Evolutionary conservation across 2,888 invertebrate genomes (phyloP).

Genomic region (Steinernema carpocapsae): DNA sequence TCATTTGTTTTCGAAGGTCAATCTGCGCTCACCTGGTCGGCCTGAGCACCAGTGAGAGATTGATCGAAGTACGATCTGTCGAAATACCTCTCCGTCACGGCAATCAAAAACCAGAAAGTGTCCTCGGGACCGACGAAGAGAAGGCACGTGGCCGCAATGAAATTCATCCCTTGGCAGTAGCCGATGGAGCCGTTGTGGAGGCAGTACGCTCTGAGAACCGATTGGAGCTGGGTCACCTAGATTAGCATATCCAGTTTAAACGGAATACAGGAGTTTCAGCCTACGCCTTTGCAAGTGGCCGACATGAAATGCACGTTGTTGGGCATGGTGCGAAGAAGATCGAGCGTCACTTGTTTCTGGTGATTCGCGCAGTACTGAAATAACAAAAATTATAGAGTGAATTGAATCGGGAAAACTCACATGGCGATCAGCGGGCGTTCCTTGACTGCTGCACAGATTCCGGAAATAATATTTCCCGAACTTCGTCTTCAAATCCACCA

Average conservation of each 20-base stretch:
- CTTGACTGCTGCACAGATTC: constrained; percentile 70
- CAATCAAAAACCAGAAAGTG: constrained; percentile 74
- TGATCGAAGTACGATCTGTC: constrained; percentile 72
- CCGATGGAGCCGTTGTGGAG: constrained; percentile 72
- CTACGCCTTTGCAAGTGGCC: constrained; percentile 72
- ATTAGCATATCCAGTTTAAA: constrained; percentile 36
- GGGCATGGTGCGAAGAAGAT: constrained; percentile 73
- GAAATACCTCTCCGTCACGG: constrained; percentile 73
- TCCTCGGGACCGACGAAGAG: constrained; percentile 73
- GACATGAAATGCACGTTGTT: constrained; percentile 72
- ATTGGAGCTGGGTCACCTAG: constrained; percentile 72
- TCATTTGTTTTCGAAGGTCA: background rate
- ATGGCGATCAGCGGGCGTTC: constrained; percentile 70
- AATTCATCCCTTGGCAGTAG: constrained; percentile 74
- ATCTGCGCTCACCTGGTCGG: constrained; percentile 70
- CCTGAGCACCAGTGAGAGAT: constrained; percentile 72
- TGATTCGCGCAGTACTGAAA: constrained; percentile 71
- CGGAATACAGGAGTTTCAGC: no score
- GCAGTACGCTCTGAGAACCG: constrained; percentile 73
- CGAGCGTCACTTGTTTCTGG: constrained; percentile 73
- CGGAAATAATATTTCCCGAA: constrained; percentile 72
- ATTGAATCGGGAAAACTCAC: constrained; percentile 59
- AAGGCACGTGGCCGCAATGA: constrained; percentile 72
- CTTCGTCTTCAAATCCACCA: constrained; percentile 69
- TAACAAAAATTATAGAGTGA: background rate